Base-by-base conservation (phyloP, 2,113 vertebrate species). In the Tinamus guttatus region DNA sequence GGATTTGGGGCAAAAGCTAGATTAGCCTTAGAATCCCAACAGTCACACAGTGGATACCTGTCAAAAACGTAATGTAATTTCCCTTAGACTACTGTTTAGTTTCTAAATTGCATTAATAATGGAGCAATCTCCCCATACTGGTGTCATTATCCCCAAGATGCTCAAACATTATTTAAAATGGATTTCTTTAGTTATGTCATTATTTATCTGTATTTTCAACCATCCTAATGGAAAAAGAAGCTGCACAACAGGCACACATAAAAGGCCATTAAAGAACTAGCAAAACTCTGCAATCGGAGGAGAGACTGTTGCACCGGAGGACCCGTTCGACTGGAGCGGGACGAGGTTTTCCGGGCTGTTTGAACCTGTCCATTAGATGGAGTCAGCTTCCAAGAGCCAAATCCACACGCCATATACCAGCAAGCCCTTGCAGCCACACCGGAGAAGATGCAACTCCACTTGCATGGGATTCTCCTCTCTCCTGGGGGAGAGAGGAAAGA, bases 101-200 rank as follows among this genome's bases (percentile, higher is more conserved):
- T 70, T 93, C 63, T 65, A 89, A 59, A 90, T 3, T 24, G 13
- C 40, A 93, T 90, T 80, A 90, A 93, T 89, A 94, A 93, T 73
- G 62, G 47, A 95, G 77, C 25, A 80, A 41, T 34, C n/a, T 87
- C 81, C 71, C 67, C 32, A 69, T 14, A 47, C 0, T 0, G 81
- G 38, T 34, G n/a, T 65, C 92, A 79, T 47, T 81, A 81, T 0
- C 4, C 21, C 22, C 28, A 71, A 79, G 22, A 75, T 15, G 63
- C 15, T 68, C 45, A 78, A 71, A 27, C 1, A 0, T 56, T 90
- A 81, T 28, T 90, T 87, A 6, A 36, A 62, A 88, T 58, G 49
- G 25, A 76, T 89, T 76, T 81, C 18, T 62, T 65, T 18, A 62
- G 13, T 43, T 81, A 54, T 15, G 84, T 89, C 17, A 17, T 68